Conservation (phyloP, 2,888 invertebrate species). For the Troides aeacus region DNA sequence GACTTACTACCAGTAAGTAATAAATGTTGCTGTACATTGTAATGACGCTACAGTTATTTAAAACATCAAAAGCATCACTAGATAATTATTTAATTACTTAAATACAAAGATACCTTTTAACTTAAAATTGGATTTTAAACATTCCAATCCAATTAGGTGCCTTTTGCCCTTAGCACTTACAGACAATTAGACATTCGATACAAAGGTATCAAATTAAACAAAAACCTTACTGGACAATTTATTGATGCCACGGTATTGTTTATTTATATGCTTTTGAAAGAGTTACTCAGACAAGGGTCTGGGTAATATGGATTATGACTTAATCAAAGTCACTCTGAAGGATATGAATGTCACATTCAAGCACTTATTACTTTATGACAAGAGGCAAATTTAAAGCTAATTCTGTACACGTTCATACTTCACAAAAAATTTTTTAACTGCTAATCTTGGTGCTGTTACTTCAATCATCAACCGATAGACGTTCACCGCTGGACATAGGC, state of each 20-base stretch:
- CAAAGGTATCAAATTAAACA: constrained; percentile 17
- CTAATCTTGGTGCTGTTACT: too few species aligned
- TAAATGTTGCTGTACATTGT: not conserved
- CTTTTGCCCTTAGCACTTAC: constrained; percentile 19
- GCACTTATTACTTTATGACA: too few species aligned
- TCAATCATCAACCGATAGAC: too few species aligned
- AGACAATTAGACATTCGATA: constrained; percentile 19
- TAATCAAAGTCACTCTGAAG: too few species aligned
- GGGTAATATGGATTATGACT: too few species aligned
- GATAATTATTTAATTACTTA: constrained; percentile 4
- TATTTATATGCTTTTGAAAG: not conserved
- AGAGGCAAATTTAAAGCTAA: too few species aligned
- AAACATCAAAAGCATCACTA: not conserved
- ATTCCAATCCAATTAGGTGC: constrained; percentile 22
- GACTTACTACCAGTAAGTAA: too few species aligned
- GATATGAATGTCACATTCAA: too few species aligned
- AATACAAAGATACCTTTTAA: constrained; percentile 7
- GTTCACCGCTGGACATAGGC: too few species aligned
- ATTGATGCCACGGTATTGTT: not conserved
- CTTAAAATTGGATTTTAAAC: constrained; percentile 18
- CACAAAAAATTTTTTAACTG: too few species aligned
- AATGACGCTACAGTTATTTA: not conserved
- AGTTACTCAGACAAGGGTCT: not conserved
- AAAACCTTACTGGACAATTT: not conserved
- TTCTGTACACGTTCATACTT: too few species aligned